Evolutionary conservation across 2,888 invertebrate species (phyloP).

Genomic region (Nowickia ferox): DNA sequence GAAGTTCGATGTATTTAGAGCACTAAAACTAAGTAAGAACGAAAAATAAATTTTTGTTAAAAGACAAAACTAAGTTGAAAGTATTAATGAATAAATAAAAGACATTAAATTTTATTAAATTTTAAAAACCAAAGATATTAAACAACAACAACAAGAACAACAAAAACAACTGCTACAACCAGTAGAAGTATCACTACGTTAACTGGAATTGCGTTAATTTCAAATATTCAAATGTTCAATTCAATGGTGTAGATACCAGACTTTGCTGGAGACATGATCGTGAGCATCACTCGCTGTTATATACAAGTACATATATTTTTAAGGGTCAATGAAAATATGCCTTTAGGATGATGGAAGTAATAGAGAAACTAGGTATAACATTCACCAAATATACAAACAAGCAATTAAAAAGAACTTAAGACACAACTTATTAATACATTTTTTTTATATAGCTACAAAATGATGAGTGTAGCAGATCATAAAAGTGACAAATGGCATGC

Average conservation of each 20-base stretch:
- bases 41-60: background rate
- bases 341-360: too few species aligned
- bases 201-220: constrained; percentile 1
- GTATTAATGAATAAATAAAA: constrained; percentile 46
- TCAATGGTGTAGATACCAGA: background rate
- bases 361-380: too few species aligned
- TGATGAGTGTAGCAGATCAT: too few species aligned
- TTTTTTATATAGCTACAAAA: too few species aligned
- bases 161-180: background rate
- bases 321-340: too few species aligned
- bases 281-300: background rate
- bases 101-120: constrained; percentile 58
- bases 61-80: constrained; percentile 6
- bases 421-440: too few species aligned
- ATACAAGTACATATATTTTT: background rate
- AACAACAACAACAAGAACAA: constrained; percentile 9
- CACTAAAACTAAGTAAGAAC: constrained; percentile 14
- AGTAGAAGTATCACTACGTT: background rate
- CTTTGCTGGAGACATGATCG: background rate
- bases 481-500: too few species aligned
- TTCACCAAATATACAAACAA: too few species aligned
- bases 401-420: too few species aligned
- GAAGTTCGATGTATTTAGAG: constrained; percentile 47
- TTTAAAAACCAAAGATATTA: constrained; percentile 55
- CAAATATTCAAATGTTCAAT: constrained; percentile 20